These are phyloP conservation scores for Mallotus villosus DNA, from an alignment of 2,797 vertebrate genomes.

Conservation along the genomic window DNA sequence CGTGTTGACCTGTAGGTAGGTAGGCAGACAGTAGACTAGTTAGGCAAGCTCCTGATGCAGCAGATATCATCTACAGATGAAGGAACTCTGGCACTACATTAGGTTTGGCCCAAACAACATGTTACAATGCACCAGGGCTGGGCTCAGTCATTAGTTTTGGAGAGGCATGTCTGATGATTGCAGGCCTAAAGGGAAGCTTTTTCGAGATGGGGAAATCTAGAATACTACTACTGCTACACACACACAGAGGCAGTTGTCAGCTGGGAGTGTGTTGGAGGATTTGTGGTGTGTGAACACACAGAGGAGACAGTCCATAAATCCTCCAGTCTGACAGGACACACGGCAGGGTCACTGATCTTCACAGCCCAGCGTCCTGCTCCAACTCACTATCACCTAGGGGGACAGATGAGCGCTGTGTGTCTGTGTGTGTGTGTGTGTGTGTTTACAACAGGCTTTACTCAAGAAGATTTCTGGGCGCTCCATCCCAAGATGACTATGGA, in stretches of 20 bases:
- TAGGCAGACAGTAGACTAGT: not conserved
- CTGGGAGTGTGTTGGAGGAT: not conserved
- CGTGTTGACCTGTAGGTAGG: not conserved
- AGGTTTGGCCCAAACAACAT: not conserved
- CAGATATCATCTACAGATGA: not conserved
- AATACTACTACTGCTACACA: not conserved
- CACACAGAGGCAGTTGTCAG: not conserved
- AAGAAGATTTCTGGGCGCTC: not conserved
- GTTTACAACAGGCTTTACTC: not conserved
- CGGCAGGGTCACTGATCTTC: not conserved
- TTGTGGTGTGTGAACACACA: conserved; percentile 2
- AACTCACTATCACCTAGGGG: not conserved
- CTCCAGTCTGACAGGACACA: conserved; percentile 1
- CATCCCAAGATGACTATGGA: not conserved
- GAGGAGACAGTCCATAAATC: conserved; percentile 6
- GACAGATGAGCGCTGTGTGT: not conserved
- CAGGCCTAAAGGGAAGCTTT: not conserved
- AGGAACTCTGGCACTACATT: not conserved
- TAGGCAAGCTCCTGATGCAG: not conserved
- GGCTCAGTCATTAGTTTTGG: not conserved
- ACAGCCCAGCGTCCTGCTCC: not conserved
- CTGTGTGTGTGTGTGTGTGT: not conserved
- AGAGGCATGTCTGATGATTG: conserved; percentile 4
- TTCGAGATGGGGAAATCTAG: not conserved
- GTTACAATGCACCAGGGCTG: not conserved